Evolutionary conservation across 2,113 vertebrate species (phyloP).

Genomic region (Otis tarda): DNA sequence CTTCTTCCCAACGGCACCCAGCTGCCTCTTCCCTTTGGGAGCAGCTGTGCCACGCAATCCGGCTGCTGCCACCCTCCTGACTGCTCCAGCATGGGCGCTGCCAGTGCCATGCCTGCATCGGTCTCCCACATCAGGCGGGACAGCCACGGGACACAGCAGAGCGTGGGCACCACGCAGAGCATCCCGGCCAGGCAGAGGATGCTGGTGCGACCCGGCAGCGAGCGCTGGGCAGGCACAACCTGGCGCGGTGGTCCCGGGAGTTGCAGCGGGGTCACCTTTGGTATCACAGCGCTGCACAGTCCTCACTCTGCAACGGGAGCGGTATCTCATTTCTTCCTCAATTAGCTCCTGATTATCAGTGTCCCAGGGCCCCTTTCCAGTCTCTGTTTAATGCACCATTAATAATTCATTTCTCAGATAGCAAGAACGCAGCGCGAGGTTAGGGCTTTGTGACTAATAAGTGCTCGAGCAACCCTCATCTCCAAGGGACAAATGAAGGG

Average conservation of each 20-base stretch:
- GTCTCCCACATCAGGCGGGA: background rate
- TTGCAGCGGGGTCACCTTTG: slow-evolving; percentile 60
- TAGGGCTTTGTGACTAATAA: slow-evolving; percentile 55
- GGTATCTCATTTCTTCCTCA: slow-evolving; percentile 72
- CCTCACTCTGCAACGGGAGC: background rate
- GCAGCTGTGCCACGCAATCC: background rate
- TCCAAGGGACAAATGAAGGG: slow-evolving; percentile 52
- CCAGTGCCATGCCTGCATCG: background rate
- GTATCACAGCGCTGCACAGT: background rate
- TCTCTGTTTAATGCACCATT: slow-evolving; percentile 71
- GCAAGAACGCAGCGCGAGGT: slow-evolving; percentile 36
- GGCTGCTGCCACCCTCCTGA: background rate
- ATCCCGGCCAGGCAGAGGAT: background rate
- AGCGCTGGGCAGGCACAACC: background rate
- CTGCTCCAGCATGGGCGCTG: background rate
- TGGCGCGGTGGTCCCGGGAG: background rate
- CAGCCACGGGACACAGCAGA: rapidly evolving
- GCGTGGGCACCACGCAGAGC: background rate
- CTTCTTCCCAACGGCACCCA: too few species aligned
- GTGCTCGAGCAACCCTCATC: slow-evolving; percentile 25
- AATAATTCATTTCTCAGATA: slow-evolving; percentile 75
- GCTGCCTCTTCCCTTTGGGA: background rate
- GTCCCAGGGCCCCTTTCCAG: slow-evolving; percentile 68
- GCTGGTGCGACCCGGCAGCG: rapidly evolving
- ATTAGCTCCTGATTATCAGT: slow-evolving; percentile 74